phyloP scores from a whole-genome alignment of 2,797 vertebrate species.

The Falco naumanni region DNA sequence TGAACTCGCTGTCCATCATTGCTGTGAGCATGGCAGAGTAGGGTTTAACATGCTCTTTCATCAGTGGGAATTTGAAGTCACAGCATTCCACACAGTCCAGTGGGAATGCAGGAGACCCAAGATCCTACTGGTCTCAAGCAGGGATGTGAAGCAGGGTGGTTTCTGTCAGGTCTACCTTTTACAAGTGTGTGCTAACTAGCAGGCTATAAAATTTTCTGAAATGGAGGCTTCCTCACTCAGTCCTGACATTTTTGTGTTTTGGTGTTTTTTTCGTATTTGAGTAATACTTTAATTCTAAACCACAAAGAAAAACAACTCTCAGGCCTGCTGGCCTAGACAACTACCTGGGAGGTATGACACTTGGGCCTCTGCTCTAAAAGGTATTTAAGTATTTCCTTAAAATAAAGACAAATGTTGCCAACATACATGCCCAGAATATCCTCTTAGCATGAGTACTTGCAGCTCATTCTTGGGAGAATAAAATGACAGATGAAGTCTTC shows the following conservation, averaged over 20 bases:
- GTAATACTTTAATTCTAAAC: background rate
- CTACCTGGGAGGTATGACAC: background rate
- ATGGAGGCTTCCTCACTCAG: background rate
- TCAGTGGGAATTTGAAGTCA: background rate
- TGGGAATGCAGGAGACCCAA: background rate
- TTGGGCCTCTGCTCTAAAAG: background rate
- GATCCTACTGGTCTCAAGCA: background rate
- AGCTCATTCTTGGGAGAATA: background rate
- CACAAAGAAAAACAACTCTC: background rate
- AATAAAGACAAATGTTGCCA: background rate
- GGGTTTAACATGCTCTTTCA: background rate
- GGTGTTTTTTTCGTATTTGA: background rate
- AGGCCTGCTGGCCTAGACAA: background rate
- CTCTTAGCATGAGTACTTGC: background rate
- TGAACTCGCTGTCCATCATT: background rate
- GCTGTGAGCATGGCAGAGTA: background rate
- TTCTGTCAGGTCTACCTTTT: background rate
- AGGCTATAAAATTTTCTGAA: background rate
- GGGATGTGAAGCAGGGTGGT: background rate
- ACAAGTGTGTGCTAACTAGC: rapidly evolving
- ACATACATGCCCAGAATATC: background rate
- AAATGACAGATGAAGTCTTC: background rate
- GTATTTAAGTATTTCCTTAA: background rate
- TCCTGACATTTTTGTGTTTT: background rate
- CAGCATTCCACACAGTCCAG: background rate